These are phyloP conservation scores for Prosopocoilus inquinatus DNA, from an alignment of 2,888 invertebrate species.

Conservation along the genomic window DNA sequence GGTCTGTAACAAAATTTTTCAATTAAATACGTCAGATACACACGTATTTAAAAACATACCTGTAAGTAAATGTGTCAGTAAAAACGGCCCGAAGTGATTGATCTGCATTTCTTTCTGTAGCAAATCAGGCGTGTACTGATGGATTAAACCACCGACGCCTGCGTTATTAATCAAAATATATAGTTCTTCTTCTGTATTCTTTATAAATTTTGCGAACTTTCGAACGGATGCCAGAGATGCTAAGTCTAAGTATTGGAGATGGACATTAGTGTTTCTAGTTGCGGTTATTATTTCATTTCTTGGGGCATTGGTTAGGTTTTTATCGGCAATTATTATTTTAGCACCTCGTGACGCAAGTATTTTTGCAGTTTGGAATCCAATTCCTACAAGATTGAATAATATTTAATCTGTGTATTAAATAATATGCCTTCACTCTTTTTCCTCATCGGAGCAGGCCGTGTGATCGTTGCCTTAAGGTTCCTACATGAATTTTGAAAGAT, in stretches of 20 bases:
- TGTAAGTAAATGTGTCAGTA: constrained; percentile 64
- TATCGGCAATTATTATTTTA: constrained; percentile 18
- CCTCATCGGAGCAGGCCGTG: background rate
- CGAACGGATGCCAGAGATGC: constrained; percentile 57
- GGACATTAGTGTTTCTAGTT: constrained; percentile 44
- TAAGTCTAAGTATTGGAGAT: constrained; percentile 53
- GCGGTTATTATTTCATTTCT: constrained; percentile 47
- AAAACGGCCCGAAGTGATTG: constrained; percentile 74
- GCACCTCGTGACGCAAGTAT: constrained; percentile 14
- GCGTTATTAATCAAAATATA: constrained; percentile 68
- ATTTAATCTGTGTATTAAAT: too few species aligned
- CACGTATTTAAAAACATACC: constrained; percentile 36
- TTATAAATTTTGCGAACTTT: constrained; percentile 60
- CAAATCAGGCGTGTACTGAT: constrained; percentile 59
- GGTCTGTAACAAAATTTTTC: constrained; percentile 34
- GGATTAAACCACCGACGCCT: constrained; percentile 53
- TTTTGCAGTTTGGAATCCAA: constrained; percentile 18
- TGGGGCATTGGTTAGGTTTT: constrained; percentile 31
- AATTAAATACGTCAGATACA: background rate
- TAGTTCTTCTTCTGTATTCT: constrained; percentile 54
- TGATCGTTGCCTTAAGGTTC: too few species aligned
- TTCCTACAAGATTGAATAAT: constrained; percentile 6
- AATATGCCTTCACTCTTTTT: too few species aligned
- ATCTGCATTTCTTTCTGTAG: constrained; percentile 63
- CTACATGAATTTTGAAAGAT: too few species aligned